Percentiles rank a stretch among this genome's conserved stretches.
Evolutionary conservation across 2,888 invertebrate species (phyloP).

Genomic region (Amphipoea oculea): DNA sequence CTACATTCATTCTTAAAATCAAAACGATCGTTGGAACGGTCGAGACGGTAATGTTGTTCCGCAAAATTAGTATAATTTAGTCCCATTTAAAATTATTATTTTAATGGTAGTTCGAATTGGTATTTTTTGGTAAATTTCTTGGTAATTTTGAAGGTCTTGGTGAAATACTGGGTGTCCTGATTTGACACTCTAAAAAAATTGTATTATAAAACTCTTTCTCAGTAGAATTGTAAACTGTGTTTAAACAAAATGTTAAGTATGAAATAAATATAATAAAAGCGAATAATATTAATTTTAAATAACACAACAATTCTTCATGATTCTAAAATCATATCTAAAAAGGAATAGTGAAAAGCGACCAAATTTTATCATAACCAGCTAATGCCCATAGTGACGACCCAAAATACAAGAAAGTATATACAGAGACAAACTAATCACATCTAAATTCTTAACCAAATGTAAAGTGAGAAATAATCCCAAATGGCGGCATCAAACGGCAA

Average conservation of each 20-base stretch:
- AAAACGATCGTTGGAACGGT: slow-evolving; percentile 33
- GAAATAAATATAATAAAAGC: background rate
- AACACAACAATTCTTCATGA: background rate
- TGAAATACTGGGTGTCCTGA: background rate
- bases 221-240: background rate
- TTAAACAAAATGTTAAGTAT: background rate
- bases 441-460: background rate
- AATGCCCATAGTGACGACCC: background rate
- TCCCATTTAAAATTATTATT: slow-evolving; percentile 36
- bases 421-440: background rate
- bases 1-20: slow-evolving; percentile 45
- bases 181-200: background rate
- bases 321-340: background rate
- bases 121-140: slow-evolving; percentile 25
- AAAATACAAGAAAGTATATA: background rate
- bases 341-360: background rate
- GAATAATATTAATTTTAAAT: background rate
- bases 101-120: background rate
- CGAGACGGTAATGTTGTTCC: slow-evolving; percentile 25
- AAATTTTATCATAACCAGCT: background rate
- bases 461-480: slow-evolving; percentile 60
- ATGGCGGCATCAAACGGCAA: slow-evolving; percentile 88
- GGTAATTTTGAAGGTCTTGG: background rate
- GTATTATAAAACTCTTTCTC: background rate
- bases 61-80: slow-evolving; percentile 36